These are phyloP conservation scores for Onchidella celtica DNA, from an alignment of 2,888 invertebrate genomes.

Conservation along the genomic window DNA sequence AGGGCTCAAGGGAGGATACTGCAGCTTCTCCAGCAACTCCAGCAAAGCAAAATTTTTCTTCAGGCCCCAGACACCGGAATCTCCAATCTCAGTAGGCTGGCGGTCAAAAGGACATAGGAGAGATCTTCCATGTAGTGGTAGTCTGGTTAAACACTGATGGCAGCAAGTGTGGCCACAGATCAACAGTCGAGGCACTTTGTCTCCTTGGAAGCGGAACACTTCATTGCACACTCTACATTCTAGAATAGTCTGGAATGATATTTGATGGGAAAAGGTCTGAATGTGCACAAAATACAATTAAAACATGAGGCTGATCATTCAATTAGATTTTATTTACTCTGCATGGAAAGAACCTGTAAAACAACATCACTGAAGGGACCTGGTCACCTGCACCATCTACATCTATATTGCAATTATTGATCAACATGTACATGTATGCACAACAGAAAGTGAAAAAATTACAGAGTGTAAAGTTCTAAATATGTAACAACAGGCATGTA, in stretches of 20 bases:
- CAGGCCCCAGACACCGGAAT: constrained; percentile 74
- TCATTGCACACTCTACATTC: constrained; percentile 84
- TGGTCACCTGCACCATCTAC: no score
- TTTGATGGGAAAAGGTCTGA: neutral
- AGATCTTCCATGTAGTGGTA: constrained; percentile 80
- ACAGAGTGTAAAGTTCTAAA: no score
- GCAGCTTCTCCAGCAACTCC: constrained; percentile 83
- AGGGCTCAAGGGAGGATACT: constrained; percentile 69
- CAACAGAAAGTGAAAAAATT: no score
- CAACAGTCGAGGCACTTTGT: constrained; percentile 82
- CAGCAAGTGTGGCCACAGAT: constrained; percentile 82
- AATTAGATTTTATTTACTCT: neutral
- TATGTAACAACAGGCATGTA: no score
- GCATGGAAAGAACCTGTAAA: no score
- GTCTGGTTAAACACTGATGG: constrained; percentile 82
- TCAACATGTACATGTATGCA: no score
- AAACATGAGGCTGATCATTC: neutral
- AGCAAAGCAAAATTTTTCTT: constrained; percentile 84
- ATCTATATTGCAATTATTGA: no score
- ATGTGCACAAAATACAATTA: neutral
- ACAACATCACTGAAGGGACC: no score
- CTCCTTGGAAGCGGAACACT: constrained; percentile 83
- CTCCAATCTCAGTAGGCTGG: constrained; percentile 82
- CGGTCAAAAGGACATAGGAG: constrained; percentile 84
- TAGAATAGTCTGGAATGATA: constrained; percentile 71